Evolutionary conservation across 2,888 invertebrate species (phyloP), one percentile per base, ranked within the genome.

Genomic region (Mimumesa dahlbomi): DNA sequence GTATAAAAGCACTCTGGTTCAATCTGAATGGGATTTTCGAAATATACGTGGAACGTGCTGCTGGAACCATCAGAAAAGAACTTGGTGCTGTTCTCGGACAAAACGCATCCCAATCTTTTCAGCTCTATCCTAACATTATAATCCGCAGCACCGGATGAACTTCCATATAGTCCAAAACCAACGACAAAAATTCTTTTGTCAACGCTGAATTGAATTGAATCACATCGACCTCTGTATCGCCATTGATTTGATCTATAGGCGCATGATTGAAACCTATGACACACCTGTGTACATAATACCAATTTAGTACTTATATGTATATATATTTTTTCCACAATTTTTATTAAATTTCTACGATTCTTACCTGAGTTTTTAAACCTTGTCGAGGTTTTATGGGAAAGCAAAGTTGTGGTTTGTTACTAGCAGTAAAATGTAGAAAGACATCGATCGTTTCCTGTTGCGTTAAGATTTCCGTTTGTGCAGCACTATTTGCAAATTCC

Each of bases 51-150:
- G 89, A 98, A 98, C 31, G 98, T 98, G 87, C 96, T 98, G 89
- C 97, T 97, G 4, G 98, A 98, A 38, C 98, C 98, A 89, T 98
- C 98, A 0, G 97, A 98, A 90, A 97, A 97, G 90, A 98, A 98
- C 88, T 96, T 96, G 1, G 97, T 97, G 84, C 95, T 95, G 89
- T 96, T 96, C 86, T 97, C 97, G 9, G 98, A 97, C 42, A 98
- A 90, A 6, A 97, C 94, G 75, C 95, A 93, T 2, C 98, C 98
- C 62, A 96, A 91, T 63, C 96, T 93, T 90, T 98, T 98, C 52
- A 98, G 91, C 90, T 98, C 98, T 83, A 98, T 97, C 89, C 96
- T 96, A 1, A 97, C 98, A 87, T 94, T 95, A 87, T 98, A 98
- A 87, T 98, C 97, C 13, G 98, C 97, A 45, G 97, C 97, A 65